Percentiles rank a stretch among this genome's conserved stretches.
Conservation (phyloP, 2,797 vertebrate genomes). For the Rhinella marina region DNA sequence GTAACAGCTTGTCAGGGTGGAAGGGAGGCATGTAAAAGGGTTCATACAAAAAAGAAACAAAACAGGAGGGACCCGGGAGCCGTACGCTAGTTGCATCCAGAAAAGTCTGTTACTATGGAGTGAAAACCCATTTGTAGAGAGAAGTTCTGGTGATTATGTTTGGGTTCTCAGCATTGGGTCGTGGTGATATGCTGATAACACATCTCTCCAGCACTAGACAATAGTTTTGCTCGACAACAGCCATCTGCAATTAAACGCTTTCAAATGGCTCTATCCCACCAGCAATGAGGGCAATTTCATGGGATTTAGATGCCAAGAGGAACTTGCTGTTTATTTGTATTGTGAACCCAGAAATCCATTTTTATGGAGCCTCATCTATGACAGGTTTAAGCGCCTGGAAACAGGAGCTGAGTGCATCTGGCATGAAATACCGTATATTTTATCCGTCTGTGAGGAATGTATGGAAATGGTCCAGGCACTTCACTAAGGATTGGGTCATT, state of each 20-base stretch:
- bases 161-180: slow-evolving; percentile 13
- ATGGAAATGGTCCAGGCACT: slow-evolving; percentile 21
- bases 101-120: slow-evolving; percentile 12
- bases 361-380: not conserved
- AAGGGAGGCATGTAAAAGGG: slow-evolving; percentile 14
- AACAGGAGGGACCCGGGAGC: not conserved
- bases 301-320: slow-evolving; percentile 12
- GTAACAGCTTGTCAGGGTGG: slow-evolving; percentile 4
- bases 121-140: not conserved
- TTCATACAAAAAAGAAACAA: slow-evolving; percentile 4
- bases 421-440: not conserved
- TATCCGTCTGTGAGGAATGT: not conserved
- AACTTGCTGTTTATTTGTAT: slow-evolving; percentile 30
- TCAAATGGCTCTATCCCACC: slow-evolving; percentile 28
- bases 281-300: slow-evolving; percentile 12
- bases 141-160: not conserved
- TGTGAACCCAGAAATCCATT: not conserved
- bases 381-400: slow-evolving; percentile 23
- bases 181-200: slow-evolving; percentile 41
- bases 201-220: slow-evolving; percentile 32
- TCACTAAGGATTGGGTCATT: slow-evolving; percentile 5
- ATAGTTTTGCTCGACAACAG: slow-evolving; percentile 3
- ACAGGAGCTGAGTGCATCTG: not conserved
- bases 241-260: slow-evolving; percentile 36
- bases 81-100: not conserved